Base-by-base conservation (phyloP, 2,888 invertebrate genomes). In the Axea sp. region DNA sequence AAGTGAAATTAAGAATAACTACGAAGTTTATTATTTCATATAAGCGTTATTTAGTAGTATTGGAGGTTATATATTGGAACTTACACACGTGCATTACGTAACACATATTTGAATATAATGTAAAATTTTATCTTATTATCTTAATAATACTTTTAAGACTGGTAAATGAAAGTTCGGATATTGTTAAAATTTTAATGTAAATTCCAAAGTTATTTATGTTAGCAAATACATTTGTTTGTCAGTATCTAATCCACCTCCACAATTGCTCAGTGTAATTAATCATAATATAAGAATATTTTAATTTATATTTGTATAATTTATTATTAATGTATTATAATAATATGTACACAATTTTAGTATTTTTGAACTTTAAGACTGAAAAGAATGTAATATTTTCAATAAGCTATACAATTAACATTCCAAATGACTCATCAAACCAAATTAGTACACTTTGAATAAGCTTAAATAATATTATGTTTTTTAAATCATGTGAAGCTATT, bases 301-400 rank as follows among this genome's bases (percentile, higher is more conserved):
- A 31, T 31, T 12, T 31, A 31, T 43, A 43, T 39, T 12, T 15
- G 6, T 11, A 19, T 26, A 33, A 26, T 28, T 53, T 37, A 45
- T 51, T 57, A 45, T 53, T 47, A 45, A 12, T 51, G 31, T 49
- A 33, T 37, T 59, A 30, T 41, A 43, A 59, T 31, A 49, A 31
- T 24, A 22, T 64, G 19, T 33, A 41, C 55, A 39, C 8, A 26
- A 14, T 11, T 53, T 59, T 69, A 77, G 73, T 77, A 76, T 77
- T 76, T 76, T 76, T 47, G 62, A 78, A 76, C 77, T 73, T 76
- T 73, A 80, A 80, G 80, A 80, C 80, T 80, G 80, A n/a, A 80
- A 57, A 37, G 60, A 71, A 53, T 59, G 71, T 71, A 62, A 69
- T 73, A 49, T 37, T 49, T 67, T 35, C 47, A 57, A 19, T 22